A percentile compares a stretch with the other conserved stretches of the same genome.
These are phyloP conservation scores for Pterostichus niger DNA, from an alignment of 2,888 invertebrate species.

Conservation along the genomic window DNA sequence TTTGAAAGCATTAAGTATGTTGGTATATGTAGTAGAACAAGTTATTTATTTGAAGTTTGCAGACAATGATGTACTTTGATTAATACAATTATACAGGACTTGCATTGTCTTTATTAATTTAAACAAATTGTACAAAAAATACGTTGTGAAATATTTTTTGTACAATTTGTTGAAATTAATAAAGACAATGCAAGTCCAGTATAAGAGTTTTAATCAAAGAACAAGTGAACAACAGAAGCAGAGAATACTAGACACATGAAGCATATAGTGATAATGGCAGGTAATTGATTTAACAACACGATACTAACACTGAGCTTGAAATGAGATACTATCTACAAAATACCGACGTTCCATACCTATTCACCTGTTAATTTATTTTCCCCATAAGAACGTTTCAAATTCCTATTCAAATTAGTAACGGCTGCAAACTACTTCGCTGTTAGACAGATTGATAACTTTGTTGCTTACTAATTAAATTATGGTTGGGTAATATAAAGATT, in stretches of 20 bases:
- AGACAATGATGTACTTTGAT: no score
- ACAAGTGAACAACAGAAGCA: slow-evolving; percentile 39
- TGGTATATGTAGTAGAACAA: no score
- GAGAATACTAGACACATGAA: neutral
- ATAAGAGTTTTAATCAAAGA: neutral
- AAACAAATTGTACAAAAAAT: no score
- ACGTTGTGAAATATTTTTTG: no score
- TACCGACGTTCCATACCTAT: slow-evolving; percentile 27
- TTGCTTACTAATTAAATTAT: slow-evolving; percentile 7
- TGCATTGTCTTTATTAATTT: no score
- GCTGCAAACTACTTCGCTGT: neutral
- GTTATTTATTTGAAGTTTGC: no score
- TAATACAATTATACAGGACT: no score
- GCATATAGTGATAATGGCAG: slow-evolving; percentile 47
- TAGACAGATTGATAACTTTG: slow-evolving; percentile 21
- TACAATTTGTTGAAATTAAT: no score
- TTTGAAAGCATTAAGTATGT: no score
- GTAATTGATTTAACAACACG: slow-evolving; percentile 59
- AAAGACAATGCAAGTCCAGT: no score
- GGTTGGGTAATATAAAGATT: slow-evolving; percentile 2
- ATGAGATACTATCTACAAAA: slow-evolving; percentile 55
- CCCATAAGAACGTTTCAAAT: slow-evolving; percentile 38
- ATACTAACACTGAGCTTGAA: slow-evolving; percentile 28
- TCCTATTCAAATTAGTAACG: slow-evolving; percentile 36
- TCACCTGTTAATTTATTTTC: slow-evolving; percentile 57